Evolutionary conservation across 2,797 vertebrate genomes (phyloP).

Genomic region (Choloepus didactylus): DNA sequence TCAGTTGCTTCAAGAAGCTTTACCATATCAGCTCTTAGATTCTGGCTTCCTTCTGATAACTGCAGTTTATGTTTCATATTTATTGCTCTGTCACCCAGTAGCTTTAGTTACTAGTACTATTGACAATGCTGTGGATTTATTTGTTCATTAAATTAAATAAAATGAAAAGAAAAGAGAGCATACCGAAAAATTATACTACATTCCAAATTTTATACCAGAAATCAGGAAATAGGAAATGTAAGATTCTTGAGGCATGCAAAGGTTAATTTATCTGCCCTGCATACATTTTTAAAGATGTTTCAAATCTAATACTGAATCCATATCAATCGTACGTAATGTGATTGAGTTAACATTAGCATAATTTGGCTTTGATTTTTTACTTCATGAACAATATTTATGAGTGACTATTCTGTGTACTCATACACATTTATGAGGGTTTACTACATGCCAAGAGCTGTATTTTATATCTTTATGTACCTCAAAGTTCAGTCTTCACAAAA

Average conservation of each 20-base stretch:
- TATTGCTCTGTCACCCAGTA: neutral
- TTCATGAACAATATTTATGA: constrained; percentile 60
- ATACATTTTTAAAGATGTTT: constrained; percentile 69
- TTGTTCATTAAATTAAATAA: constrained; percentile 67
- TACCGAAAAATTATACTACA: neutral
- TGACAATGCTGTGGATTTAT: constrained; percentile 15
- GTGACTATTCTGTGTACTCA: neutral
- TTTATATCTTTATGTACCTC: neutral
- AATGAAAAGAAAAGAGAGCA: constrained; percentile 43
- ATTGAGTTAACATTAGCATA: constrained; percentile 57
- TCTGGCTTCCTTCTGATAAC: constrained; percentile 47
- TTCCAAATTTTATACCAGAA: constrained; percentile 59
- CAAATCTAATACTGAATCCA: constrained; percentile 59
- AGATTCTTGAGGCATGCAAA: constrained; percentile 28
- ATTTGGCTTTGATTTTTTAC: constrained; percentile 59
- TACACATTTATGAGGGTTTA: constrained; percentile 51
- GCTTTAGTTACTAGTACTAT: constrained; percentile 43
- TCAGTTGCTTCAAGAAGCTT: constrained; percentile 1
- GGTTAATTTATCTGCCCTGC: constrained; percentile 64
- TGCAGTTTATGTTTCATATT: constrained; percentile 57
- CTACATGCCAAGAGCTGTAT: neutral
- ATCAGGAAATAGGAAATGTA: constrained; percentile 37
- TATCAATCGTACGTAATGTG: constrained; percentile 47
- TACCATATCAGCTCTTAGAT: neutral
- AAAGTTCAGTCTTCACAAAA: constrained; percentile 40